Conservation (phyloP, 2,113 vertebrate genomes). For the Pitta sordida region DNA sequence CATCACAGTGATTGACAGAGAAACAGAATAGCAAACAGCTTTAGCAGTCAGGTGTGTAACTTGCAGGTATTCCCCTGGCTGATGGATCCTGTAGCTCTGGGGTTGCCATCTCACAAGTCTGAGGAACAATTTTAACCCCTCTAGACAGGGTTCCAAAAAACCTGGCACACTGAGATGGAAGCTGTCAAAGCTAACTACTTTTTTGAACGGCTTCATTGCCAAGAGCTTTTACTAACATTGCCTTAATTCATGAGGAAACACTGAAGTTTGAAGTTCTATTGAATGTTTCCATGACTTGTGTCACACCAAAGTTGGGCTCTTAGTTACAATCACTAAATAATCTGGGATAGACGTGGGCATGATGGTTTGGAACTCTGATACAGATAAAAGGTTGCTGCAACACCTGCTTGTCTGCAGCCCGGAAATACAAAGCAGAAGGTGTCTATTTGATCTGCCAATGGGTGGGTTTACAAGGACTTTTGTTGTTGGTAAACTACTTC, state of each 20-base stretch:
- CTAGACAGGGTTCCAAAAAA: not conserved
- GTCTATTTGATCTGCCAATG: not conserved
- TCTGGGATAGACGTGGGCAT: rapidly evolving
- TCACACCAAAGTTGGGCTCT: not conserved
- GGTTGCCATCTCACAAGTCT: rapidly evolving
- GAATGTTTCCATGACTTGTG: not conserved
- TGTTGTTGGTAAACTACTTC: not conserved
- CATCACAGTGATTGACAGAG: rapidly evolving
- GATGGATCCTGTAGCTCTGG: not conserved
- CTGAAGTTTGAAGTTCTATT: not conserved
- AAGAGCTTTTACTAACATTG: not conserved
- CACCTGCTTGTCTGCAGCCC: not conserved
- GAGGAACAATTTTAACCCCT: not conserved
- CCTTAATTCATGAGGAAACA: rapidly evolving
- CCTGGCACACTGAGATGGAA: not conserved
- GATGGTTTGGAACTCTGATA: not conserved
- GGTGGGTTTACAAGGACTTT: not conserved
- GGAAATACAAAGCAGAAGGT: not conserved
- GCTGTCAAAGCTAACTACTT: not conserved
- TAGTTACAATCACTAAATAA: not conserved
- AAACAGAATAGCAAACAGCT: rapidly evolving
- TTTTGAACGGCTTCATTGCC: not conserved
- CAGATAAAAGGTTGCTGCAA: not conserved
- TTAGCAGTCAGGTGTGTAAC: not conserved
- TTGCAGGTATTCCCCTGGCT: not conserved